Conservation (phyloP, 2,888 invertebrate genomes). For the Pediacus dermestoides region DNA sequence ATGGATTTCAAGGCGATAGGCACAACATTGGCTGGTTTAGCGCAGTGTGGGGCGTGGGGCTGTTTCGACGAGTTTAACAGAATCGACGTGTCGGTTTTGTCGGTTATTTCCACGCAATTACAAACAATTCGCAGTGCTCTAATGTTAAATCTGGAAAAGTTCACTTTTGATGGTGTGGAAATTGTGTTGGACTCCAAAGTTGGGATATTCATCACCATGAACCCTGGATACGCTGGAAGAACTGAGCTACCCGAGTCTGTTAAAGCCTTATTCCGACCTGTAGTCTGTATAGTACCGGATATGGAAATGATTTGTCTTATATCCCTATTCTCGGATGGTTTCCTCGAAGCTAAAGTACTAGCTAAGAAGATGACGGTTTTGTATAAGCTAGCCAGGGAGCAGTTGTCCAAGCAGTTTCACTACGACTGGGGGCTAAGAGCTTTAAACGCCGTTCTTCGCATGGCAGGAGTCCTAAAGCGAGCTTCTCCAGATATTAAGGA, state of each 20-base stretch:
- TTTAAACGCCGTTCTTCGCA: constrained; percentile 84
- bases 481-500: constrained; percentile 76
- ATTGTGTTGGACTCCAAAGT: constrained; percentile 80
- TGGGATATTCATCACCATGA: constrained; percentile 94
- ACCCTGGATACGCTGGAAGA: constrained; percentile 88
- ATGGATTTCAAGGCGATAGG: constrained; percentile 87
- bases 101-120: constrained; percentile 88
- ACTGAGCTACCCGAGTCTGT: constrained; percentile 91
- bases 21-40: constrained; percentile 70
- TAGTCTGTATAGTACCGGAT: constrained; percentile 89
- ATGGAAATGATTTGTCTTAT: constrained; percentile 89
- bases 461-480: constrained; percentile 85
- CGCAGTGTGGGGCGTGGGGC: constrained; percentile 92
- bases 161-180: constrained; percentile 64
- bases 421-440: constrained; percentile 93
- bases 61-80: constrained; percentile 95
- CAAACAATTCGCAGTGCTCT: constrained; percentile 85
- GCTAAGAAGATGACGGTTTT: constrained; percentile 94
- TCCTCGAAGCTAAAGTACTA: constrained; percentile 81
- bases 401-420: constrained; percentile 88
- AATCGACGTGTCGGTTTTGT: constrained; percentile 87
- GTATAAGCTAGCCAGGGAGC: constrained; percentile 81
- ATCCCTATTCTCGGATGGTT: constrained; percentile 89
- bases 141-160: constrained; percentile 68
- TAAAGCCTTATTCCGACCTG: constrained; percentile 86